Percentiles rank a stretch among this genome's conserved stretches.
These are phyloP conservation scores for Lamellibrachia luymesi DNA, from an alignment of 1,140 invertebrate species.

Conservation along the genomic window DNA sequence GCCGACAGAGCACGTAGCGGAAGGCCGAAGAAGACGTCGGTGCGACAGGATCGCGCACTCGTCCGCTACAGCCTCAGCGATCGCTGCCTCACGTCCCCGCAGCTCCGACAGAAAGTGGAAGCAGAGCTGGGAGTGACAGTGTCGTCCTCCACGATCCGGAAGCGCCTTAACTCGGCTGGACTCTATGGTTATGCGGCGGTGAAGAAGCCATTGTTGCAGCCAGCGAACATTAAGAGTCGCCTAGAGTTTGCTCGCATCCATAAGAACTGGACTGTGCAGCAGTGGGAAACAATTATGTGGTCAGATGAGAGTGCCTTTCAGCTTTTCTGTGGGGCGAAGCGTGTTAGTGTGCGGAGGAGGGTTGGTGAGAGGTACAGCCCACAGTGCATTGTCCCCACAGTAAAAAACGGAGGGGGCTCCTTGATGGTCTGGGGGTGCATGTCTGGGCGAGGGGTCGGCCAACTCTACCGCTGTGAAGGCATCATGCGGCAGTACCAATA, in stretches of 20 bases:
- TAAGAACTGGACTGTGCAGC: slow-evolving; percentile 4
- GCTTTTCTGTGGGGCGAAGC: background rate
- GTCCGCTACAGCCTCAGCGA: slow-evolving; percentile 3
- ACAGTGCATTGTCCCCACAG: slow-evolving; percentile 37
- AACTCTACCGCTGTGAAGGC: too few relatives aligned
- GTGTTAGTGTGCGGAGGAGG: slow-evolving; percentile 31
- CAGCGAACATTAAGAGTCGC: slow-evolving; percentile 11
- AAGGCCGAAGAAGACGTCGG: slow-evolving; percentile 13
- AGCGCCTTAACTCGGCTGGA: background rate
- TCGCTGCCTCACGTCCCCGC: slow-evolving; percentile 11
- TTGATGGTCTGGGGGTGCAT: slow-evolving; percentile 53
- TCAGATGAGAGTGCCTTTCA: slow-evolving; percentile 16
- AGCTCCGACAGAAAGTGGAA: background rate
- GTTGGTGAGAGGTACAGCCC: slow-evolving; percentile 30
- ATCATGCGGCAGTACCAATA: background rate
- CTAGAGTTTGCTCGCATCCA: background rate
- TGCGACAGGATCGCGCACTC: background rate
- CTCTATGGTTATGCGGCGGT: background rate
- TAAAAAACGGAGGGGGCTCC: slow-evolving; percentile 49
- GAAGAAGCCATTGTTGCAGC: slow-evolving; percentile 18
- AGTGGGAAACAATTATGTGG: background rate
- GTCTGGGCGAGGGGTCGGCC: slow-evolving; percentile 31
- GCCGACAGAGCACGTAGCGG: slow-evolving; percentile 6
- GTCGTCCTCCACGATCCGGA: background rate
- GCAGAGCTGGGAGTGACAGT: slow-evolving; percentile 12